Base-by-base conservation (phyloP, 2,797 vertebrate species). In the Lycodopsis pacificus region DNA sequence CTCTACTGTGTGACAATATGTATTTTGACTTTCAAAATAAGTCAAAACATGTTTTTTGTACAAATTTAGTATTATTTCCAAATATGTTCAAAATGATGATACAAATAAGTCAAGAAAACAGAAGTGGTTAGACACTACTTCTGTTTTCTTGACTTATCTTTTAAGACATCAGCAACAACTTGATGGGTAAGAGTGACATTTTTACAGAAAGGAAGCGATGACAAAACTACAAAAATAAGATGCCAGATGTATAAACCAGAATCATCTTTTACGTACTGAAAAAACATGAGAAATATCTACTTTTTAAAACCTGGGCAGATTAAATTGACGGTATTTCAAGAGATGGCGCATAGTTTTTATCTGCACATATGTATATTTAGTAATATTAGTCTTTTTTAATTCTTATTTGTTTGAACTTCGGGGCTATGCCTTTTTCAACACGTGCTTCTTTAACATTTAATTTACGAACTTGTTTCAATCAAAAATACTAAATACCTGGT, bases 401-500 rank as follows among this genome's bases (percentile, higher is more conserved):
- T 51, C 9, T 30, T 40, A 62, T 62, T 62, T 10, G 5, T 7
- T 61, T 63, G 13, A 22, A 30, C 20, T 34, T 22, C 49, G 20
- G 36, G 19, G 25, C 7, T 14, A 27, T n/a, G 30, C 14, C 17
- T 30, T n/a, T 42, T 51, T 22, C 10, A 51, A 51, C 48, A 10
- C 3, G 10, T 22, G 8, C 3, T n/a, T 49, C 3, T 53, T 49
- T 25, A 25, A 53, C 11, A 53, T 53, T n/a, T 69, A 0, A 56
- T n/a, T 36, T 13, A 25, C 9, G 4, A 4, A 71, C 8, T 19
- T 56, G 4, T 56, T 46, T 76, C 17, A 71, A 7, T 51, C 32
- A 14, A 25, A 62, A 15, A 70, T 57, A 42, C 20, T 42, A 69
- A 68, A 54, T 19, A 76, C 36, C 30, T 68, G 17, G 17, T 54